Evolutionary conservation across 2,888 invertebrate genomes (phyloP).

Genomic region (Steinernema carpocapsae): DNA sequence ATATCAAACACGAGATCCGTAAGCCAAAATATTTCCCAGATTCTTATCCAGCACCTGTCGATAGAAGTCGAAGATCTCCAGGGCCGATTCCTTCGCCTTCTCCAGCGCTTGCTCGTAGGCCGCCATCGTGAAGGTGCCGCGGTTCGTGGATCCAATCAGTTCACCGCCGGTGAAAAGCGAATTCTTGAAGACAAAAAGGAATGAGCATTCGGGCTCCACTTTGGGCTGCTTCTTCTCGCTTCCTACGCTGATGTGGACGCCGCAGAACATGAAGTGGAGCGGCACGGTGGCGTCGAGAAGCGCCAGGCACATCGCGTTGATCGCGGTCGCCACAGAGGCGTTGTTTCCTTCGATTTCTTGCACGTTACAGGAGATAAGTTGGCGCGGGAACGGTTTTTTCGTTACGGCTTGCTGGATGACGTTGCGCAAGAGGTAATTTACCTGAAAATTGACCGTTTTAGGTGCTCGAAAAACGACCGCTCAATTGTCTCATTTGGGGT

Average conservation of each 20-base stretch:
- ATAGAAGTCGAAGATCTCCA: neutral
- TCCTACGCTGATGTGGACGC: neutral
- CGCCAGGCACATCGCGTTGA: constrained; percentile 1
- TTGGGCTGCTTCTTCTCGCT: neutral
- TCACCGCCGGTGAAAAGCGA: neutral
- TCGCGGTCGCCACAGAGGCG: neutral
- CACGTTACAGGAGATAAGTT: neutral
- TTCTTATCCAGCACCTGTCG: neutral
- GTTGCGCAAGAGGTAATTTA: neutral
- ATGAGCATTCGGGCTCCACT: neutral
- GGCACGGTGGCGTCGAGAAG: constrained; percentile 10
- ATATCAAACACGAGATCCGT: too few species aligned
- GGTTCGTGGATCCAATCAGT: constrained; percentile 1
- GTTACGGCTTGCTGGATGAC: neutral
- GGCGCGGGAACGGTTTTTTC: neutral
- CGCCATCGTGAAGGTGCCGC: neutral
- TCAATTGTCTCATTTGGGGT: neutral
- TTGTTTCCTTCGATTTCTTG: neutral
- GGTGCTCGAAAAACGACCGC: neutral
- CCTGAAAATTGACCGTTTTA: too few species aligned
- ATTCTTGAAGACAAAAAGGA: neutral
- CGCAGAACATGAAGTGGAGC: neutral
- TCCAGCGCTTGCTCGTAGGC: neutral
- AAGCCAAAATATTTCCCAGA: neutral
- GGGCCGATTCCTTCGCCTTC: neutral